Conservation (phyloP, 1,140 invertebrate species). For the Nasonia vitripennis region DNA sequence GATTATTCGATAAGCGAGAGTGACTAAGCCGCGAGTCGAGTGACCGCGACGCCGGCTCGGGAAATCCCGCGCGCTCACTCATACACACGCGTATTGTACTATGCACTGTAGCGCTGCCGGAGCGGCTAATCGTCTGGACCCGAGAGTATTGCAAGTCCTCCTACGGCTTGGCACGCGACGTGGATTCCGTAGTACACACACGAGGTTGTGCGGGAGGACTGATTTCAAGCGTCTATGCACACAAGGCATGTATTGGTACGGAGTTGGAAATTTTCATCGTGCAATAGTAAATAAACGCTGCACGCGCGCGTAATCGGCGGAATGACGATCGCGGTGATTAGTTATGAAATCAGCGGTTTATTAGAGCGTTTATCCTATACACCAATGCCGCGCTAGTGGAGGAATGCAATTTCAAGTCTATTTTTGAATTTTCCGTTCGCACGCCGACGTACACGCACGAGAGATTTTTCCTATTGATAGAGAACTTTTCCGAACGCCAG, state of each 20-base stretch:
- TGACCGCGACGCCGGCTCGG: constrained; percentile 1
- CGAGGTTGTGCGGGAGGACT: too few species aligned
- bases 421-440: neutral
- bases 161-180: neutral
- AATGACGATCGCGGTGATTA: neutral
- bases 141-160: neutral
- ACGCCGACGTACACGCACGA: too few species aligned
- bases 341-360: neutral
- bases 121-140: neutral
- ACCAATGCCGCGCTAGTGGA: too few species aligned
- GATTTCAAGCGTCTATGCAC: too few species aligned
- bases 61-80: constrained; percentile 20
- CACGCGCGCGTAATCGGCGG: too few species aligned
- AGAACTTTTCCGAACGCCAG: too few species aligned
- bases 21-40: constrained; percentile 9
- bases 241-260: neutral
- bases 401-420: neutral
- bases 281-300: neutral
- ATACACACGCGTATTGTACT: neutral
- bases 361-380: neutral
- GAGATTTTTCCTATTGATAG: too few species aligned
- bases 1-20: constrained; percentile 27
- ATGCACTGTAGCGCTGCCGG: neutral
- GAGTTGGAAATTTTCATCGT: neutral
- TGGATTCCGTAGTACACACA: neutral